A percentile compares a stretch with the other conserved stretches of the same genome.
Conservation (phyloP, 2,797 vertebrate species). For the Macroramphosus scolopax region DNA sequence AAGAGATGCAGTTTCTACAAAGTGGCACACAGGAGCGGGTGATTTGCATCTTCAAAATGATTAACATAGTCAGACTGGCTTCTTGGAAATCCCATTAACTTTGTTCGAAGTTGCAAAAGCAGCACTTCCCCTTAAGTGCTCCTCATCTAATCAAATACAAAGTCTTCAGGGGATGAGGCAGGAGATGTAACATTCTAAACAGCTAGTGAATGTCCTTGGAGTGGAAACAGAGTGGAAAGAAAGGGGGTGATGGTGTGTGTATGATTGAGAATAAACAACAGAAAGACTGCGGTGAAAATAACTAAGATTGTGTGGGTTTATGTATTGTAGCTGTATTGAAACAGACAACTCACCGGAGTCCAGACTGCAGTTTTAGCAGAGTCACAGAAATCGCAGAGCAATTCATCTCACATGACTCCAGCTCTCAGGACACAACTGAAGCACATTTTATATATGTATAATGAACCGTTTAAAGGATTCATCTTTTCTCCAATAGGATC, state of each 20-base stretch:
- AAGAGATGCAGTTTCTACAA: conserved; percentile 17
- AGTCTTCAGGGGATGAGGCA: conserved; percentile 52
- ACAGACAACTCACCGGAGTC: not conserved
- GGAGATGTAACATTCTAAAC: conserved; percentile 27
- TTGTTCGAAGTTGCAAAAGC: conserved; percentile 71
- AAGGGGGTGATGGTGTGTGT: not conserved
- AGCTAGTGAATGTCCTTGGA: conserved; percentile 31
- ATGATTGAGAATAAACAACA: not conserved
- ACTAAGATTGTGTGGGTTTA: not conserved
- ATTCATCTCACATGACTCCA: conserved; percentile 1
- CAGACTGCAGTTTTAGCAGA: not conserved
- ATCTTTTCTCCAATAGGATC: too few relatives aligned
- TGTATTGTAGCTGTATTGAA: conserved; percentile 3
- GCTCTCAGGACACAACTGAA: too few relatives aligned
- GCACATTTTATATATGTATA: too few relatives aligned
- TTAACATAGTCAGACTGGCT: conserved; percentile 45
- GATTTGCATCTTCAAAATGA: conserved; percentile 35
- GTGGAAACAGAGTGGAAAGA: conserved; percentile 21
- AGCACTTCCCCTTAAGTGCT: conserved; percentile 72
- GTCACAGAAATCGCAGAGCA: not conserved
- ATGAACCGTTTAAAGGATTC: too few relatives aligned
- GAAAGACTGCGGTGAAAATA: not conserved
- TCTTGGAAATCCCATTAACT: conserved; percentile 63
- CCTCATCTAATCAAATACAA: conserved; percentile 68
- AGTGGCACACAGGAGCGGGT: conserved; percentile 11